These are phyloP conservation scores for Drosophila tsacasi DNA, from an alignment of 1,140 invertebrate genomes.

Conservation along the genomic window DNA sequence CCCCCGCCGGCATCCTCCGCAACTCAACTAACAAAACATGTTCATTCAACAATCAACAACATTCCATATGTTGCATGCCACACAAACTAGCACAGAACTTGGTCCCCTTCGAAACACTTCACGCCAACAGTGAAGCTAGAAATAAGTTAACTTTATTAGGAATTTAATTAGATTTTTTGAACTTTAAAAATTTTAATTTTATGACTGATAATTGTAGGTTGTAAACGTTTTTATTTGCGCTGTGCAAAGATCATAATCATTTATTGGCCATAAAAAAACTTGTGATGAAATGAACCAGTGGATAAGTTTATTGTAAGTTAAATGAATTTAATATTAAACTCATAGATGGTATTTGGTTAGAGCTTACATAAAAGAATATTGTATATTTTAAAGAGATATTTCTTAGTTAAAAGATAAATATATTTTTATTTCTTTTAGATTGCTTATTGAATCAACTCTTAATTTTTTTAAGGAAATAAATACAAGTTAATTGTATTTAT, in stretches of 20 bases:
- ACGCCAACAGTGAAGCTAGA: slow-evolving; percentile 1
- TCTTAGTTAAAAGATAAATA: too few species aligned
- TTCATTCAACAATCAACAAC: slow-evolving; percentile 47
- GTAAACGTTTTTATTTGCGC: slow-evolving; percentile 1
- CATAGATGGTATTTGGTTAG: too few species aligned
- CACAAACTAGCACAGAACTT: slow-evolving; percentile 35
- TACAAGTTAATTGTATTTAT: background rate
- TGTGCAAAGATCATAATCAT: background rate
- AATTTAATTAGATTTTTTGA: background rate
- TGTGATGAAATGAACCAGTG: background rate
- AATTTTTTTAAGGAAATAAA: background rate
- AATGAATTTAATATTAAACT: background rate
- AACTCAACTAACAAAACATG: slow-evolving; percentile 31
- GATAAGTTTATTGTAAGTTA: background rate
- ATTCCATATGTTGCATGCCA: slow-evolving; percentile 43
- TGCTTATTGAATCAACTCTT: background rate
- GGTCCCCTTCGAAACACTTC: slow-evolving; percentile 11
- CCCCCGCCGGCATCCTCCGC: background rate
- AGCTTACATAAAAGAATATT: too few species aligned
- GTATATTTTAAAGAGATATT: background rate
- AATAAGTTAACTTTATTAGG: background rate
- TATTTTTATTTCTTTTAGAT: too few species aligned
- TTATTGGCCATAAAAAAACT: background rate
- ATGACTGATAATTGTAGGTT: background rate
- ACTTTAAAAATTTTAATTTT: background rate